Evolutionary conservation across 2,797 vertebrate genomes (phyloP), one percentile per base, ranked within the genome.

Genomic region (Danio jaintianensis): DNA sequence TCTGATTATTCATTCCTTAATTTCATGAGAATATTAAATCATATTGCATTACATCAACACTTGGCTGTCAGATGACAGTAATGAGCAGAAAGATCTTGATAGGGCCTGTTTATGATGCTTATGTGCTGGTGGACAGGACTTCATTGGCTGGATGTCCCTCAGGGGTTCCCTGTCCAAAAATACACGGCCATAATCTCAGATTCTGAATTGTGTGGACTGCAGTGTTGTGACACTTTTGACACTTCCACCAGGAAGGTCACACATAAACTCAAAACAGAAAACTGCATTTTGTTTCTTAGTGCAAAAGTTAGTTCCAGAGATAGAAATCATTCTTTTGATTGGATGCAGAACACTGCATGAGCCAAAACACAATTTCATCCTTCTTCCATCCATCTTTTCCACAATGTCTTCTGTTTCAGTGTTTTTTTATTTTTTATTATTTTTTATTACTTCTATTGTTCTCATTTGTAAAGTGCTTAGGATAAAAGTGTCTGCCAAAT

Each of bases 21-120:
- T 78, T 66, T 87, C 86, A 78, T 85, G 82, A 76, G 83, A 87
- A 87, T 88, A 80, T 86, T 87, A 88, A 86, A 90, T 92, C 79
- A 89, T 85, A 90, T 80, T 83, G 77, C 74, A 92, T 92, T 85
- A 90, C 67, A 85, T 92, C 87, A 92, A 85, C 85, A 86, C 83
- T 85, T 87, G 70, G 86, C 87, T 90, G 69, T 78, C 84, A 82
- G 80, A 80, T 48, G 84, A 64, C 38, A 43, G 48, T 75, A 79
- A 67, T 70, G 75, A 66, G 47, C 62, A 70, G 81, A 82, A 81
- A 75, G 78, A 79, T 88, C 85, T 50, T 73, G 82, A 86, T 84
- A 76, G 74, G 74, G 75, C 83, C 85, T 86, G 87, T 91, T 88
- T 85, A 80, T 89, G 82, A 88, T 87, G 86, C 62, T 61, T 68